These are phyloP conservation scores for Dichetophora obliterata DNA, from an alignment of 2,888 invertebrate species.

Conservation along the genomic window DNA sequence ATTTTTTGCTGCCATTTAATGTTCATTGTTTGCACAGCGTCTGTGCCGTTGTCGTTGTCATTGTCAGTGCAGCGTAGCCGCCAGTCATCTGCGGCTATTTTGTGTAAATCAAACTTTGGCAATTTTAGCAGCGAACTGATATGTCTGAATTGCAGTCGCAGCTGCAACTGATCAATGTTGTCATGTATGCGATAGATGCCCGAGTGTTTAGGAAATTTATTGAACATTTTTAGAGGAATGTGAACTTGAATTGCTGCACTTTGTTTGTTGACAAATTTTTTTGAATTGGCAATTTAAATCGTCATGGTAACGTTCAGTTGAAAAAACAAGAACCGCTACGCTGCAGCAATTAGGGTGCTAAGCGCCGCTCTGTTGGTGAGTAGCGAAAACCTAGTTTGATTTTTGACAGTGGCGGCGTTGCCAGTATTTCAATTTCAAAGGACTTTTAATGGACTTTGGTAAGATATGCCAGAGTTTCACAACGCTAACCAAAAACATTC, in stretches of 20 bases:
- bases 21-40: conserved; percentile 30
- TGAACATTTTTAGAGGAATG: conserved; percentile 49
- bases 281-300: background rate
- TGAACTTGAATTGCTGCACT: background rate
- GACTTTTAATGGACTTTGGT: too few relatives aligned
- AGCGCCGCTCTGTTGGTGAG: too few relatives aligned
- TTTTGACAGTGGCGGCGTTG: too few relatives aligned
- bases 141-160: conserved; percentile 57
- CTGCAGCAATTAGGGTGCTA: too few relatives aligned
- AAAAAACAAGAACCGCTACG: background rate
- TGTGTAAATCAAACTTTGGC: conserved; percentile 60
- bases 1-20: conserved; percentile 83
- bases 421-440: too few relatives aligned
- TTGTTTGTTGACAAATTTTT: conserved; percentile 18
- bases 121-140: conserved; percentile 65
- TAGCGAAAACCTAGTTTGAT: too few relatives aligned
- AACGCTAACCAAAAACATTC: too few relatives aligned
- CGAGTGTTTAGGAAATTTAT: conserved; percentile 57
- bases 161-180: conserved; percentile 58
- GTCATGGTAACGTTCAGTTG: conserved; percentile 16
- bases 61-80: conserved; percentile 48
- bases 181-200: conserved; percentile 64
- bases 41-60: conserved; percentile 27
- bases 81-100: conserved; percentile 12
- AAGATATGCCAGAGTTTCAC: too few relatives aligned